Evolutionary conservation across 2,888 invertebrate genomes (phyloP), one percentile per base, ranked within the genome.

Genomic region (Julus scanicus): DNA sequence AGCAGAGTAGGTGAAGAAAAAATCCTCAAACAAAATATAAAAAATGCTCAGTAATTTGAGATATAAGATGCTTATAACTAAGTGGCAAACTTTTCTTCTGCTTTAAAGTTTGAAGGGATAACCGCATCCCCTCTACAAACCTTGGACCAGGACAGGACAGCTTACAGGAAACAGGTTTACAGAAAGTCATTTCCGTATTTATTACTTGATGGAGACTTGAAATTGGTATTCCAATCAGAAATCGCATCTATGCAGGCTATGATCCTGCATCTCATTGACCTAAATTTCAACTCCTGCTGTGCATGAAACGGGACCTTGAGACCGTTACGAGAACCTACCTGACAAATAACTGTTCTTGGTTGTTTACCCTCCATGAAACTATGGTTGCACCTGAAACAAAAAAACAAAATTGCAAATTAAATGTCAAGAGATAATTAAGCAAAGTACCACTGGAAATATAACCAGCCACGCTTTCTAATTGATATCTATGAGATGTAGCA

Each of bases 301-400:
- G 1, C 53, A 15, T 53, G 48, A 48, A 92, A 29, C 13, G 11
- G 8, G 37, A 13, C 80, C 37, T 37, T 80, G 80, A 37, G 37
- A 80, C 80, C 29, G 29, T 80, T 80, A 80, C 5, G 80, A 29
- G 80, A 37, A 57, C 94, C 94, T 94, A 97, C 97, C 98, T 98
- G 91, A 98, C 97, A 94, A 98, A 98, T 92, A 98, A 94, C 92
- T 98, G 97, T 93, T 98, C 98, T 93, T 98, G 97, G 93, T 98
- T 98, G 93, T 97, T 97, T 90, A 97, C 97, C 91, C 97, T 94
- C 98, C 98, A 98, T 92, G 98, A 98, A 90, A 98, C 97, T 90
- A 98, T 96, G 89, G 98, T 98, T 90, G 98, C 98, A 93, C 98
- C 98, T 98, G 93, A 89, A 94, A 94, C 91, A 40, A 49, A 71